Conservation (phyloP, 2,113 vertebrate genomes). For the Aegithalos caudatus region DNA sequence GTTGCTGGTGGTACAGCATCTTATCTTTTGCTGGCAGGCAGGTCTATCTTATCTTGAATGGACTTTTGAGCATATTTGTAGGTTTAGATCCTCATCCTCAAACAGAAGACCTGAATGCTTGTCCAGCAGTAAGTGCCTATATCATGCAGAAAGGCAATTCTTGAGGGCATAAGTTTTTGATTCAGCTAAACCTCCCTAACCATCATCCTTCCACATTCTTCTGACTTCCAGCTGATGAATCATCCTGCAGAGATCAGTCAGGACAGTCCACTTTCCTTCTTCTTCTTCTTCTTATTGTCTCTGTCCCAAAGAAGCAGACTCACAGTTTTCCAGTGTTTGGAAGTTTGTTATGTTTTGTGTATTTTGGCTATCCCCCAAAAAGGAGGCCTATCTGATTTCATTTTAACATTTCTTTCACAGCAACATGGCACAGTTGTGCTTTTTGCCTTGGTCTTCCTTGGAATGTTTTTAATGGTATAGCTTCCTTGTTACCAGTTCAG, state of each 20-base stretch:
- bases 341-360: constrained; percentile 20
- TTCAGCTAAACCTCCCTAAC: neutral
- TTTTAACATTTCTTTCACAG: constrained; percentile 28
- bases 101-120: neutral
- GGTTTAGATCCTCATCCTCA: neutral
- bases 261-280: constrained; percentile 10
- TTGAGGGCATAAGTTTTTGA: neutral
- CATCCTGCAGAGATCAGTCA: neutral
- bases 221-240: constrained; percentile 52
- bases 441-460: constrained; percentile 5
- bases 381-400: neutral
- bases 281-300: neutral
- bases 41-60: neutral
- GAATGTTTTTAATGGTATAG: constrained; percentile 44
- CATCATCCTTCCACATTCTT: constrained; percentile 30
- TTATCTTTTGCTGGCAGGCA: neutral
- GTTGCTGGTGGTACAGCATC: neutral
- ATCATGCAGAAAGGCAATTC: neutral
- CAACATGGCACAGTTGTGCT: neutral
- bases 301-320: constrained; percentile 32
- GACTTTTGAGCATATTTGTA: neutral
- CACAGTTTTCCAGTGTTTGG: constrained; percentile 31
- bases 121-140: neutral
- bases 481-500: constrained; percentile 65
- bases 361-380: neutral